Evolutionary conservation across 2,888 invertebrate genomes (phyloP), one percentile per base, ranked within the genome.

Genomic region (Chrysodeixis includens): DNA sequence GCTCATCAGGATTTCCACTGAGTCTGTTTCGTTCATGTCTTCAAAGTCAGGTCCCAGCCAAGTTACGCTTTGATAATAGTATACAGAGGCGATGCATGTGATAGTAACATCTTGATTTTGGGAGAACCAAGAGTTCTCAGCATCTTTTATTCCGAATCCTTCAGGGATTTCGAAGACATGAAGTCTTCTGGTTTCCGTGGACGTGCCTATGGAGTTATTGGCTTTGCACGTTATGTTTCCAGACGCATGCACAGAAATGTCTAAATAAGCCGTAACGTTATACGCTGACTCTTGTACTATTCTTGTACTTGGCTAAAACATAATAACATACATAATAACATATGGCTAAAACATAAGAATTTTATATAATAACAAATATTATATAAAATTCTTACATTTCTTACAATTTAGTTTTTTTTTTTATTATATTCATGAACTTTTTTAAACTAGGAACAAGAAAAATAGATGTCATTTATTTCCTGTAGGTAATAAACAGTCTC

Each of bases 81-180:
- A 89, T 69, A 80, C 86, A 0, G 94, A 93, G 32, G 92, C 94
- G 32, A 90, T 74, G 73, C 94, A 95, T 57, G 84, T 85, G 4
- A 91, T 52, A 8, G 67, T 71, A 1, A 91, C 85, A 8, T 79
- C 72, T 12, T 90, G 78, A 22, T 86, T 82, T 78, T 93, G 86
- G 1, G 89, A 67, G 62, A 86, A 92, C 91, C 92, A 92, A 1
- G 73, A 76, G 9, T 83, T 78, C 0, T 83, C 62, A 0, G 53
- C 66, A 56, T 88, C 76, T 30, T 69, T 76, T 40, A 93, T 88
- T 8, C 93, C 94, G 57, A 95, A 94, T 9, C 94, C 94, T 32
- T 74, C 71, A 1, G 64, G 20, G 6, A 93, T 81, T 70, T 95
- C 95, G 60, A 92, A 85, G 5, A 93, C 88, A 0, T 88, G 65